These are phyloP conservation scores for Frieseomelitta varia DNA, from an alignment of 1,140 invertebrate species.

Conservation along the genomic window DNA sequence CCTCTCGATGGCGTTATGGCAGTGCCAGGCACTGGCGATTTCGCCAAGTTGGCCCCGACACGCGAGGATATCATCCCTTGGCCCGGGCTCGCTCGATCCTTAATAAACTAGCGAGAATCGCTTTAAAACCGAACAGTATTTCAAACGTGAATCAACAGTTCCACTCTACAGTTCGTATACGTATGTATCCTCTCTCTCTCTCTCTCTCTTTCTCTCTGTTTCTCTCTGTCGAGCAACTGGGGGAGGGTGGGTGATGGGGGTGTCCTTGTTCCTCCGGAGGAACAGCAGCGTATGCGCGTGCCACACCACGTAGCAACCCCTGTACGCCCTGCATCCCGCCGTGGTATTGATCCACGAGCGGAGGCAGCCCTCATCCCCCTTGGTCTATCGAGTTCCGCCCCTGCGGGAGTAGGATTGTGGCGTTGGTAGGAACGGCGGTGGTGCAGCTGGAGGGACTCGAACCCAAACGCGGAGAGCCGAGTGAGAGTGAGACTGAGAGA, in stretches of 20 bases:
- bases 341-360: conserved; percentile 65
- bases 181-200: conserved; percentile 1
- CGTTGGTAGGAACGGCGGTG: conserved; percentile 32
- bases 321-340: conserved; percentile 59
- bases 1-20: conserved; percentile 20
- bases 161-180: conserved; percentile 18
- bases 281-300: conserved; percentile 61
- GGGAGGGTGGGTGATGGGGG: neutral
- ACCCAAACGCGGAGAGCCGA: conserved; percentile 45
- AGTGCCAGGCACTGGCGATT: conserved; percentile 40
- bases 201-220: neutral
- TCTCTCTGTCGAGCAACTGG: neutral
- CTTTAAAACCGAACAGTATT: conserved; percentile 40
- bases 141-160: conserved; percentile 53
- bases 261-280: conserved; percentile 27
- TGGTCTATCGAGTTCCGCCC: conserved; percentile 53
- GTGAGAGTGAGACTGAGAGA: no score
- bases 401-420: conserved; percentile 49
- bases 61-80: conserved; percentile 11
- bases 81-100: conserved; percentile 14
- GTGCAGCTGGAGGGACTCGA: conserved; percentile 54
- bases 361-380: conserved; percentile 38
- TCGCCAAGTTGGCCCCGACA: neutral
- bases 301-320: conserved; percentile 47
- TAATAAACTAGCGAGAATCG: conserved; percentile 44